Conservation (phyloP, 2,888 invertebrate species). For the Agrilus mali region DNA sequence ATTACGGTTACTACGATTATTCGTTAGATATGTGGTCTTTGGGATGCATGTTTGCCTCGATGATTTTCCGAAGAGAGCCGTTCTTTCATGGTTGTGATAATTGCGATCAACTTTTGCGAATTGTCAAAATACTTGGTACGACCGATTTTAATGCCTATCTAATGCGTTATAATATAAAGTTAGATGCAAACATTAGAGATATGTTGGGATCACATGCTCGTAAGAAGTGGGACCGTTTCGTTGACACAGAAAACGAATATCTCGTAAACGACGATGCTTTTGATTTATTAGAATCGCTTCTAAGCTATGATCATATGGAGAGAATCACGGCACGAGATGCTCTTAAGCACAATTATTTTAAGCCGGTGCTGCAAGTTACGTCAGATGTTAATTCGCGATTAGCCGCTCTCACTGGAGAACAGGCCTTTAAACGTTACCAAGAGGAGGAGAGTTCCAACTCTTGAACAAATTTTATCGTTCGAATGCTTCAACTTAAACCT, state of each 20-base stretch:
- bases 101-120: conserved; percentile 29
- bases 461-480: too few relatives aligned
- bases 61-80: conserved; percentile 32
- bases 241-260: conserved; percentile 30
- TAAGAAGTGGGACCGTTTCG: conserved; percentile 31
- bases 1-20: conserved; percentile 32
- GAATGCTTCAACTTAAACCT: too few relatives aligned
- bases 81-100: conserved; percentile 32
- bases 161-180: conserved; percentile 27
- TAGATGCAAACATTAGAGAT: conserved; percentile 21
- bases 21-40: conserved; percentile 34
- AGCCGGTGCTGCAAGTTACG: conserved; percentile 12
- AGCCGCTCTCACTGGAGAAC: too few relatives aligned
- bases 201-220: conserved; percentile 23
- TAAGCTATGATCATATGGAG: conserved; percentile 30
- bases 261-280: conserved; percentile 29
- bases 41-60: conserved; percentile 32
- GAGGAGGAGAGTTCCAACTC: too few relatives aligned
- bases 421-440: too few relatives aligned
- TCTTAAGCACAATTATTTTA: conserved; percentile 29
- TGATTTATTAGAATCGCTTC: conserved; percentile 26
- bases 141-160: conserved; percentile 25
- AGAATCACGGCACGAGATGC: conserved; percentile 30
- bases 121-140: conserved; percentile 30
- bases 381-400: too few relatives aligned